Percentiles rank a stretch among this genome's conserved stretches.
phyloP scores from a whole-genome alignment of 2,888 invertebrate genomes.

The Hypsopygia costalis region DNA sequence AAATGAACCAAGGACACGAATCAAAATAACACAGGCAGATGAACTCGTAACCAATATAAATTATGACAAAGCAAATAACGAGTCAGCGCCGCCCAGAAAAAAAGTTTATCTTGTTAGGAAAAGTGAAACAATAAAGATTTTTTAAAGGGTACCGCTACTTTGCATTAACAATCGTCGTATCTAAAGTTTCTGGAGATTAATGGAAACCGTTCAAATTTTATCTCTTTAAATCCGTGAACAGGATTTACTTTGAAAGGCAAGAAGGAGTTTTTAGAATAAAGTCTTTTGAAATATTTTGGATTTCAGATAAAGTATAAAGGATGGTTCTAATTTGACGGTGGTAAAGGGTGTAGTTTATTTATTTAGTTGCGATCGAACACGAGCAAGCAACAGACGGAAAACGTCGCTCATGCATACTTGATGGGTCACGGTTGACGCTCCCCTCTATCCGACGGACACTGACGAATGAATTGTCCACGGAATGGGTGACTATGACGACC shows the following conservation, averaged over 20 bases:
- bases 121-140: too few species aligned
- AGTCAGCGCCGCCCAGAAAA: too few species aligned
- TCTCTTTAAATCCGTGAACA: too few species aligned
- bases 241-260: too few species aligned
- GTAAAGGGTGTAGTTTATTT: constrained; percentile 6
- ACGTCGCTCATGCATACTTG: constrained; percentile 53
- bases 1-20: neutral
- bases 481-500: constrained; percentile 23
- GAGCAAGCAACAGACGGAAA: constrained; percentile 32
- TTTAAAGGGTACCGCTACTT: neutral
- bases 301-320: too few species aligned
- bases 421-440: constrained; percentile 40
- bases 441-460: constrained; percentile 30
- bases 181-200: too few species aligned
- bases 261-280: too few species aligned
- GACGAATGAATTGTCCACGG: constrained; percentile 23
- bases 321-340: neutral
- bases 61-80: neutral
- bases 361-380: constrained; percentile 19
- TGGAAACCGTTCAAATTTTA: too few species aligned
- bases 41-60: neutral
- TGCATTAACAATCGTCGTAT: neutral
- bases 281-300: too few species aligned
- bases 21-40: neutral
- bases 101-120: too few species aligned